Conservation (phyloP, 2,797 vertebrate genomes). For the Chelmon rostratus region DNA sequence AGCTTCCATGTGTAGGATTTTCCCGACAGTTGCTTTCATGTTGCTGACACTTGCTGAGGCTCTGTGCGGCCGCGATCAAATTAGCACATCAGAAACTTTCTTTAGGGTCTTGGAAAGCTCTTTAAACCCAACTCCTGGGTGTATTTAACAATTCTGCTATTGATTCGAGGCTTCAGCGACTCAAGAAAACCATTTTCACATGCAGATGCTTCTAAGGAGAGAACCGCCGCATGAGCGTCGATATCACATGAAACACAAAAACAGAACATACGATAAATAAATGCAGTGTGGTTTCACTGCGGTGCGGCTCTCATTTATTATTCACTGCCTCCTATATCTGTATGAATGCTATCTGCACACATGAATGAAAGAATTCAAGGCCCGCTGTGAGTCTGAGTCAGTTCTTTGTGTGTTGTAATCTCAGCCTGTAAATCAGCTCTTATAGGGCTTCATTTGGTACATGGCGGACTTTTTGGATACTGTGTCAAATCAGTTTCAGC, state of each 20-base stretch:
- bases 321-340: neutral
- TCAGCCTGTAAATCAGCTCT: neutral
- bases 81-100: constrained; percentile 69
- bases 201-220: constrained; percentile 23
- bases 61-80: constrained; percentile 61
- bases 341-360: neutral
- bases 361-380: neutral
- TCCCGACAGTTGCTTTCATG: constrained; percentile 53
- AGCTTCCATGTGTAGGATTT: constrained; percentile 30
- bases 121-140: constrained; percentile 47
- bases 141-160: constrained; percentile 67
- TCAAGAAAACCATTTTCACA: constrained; percentile 23
- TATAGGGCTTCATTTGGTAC: neutral
- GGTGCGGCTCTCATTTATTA: neutral
- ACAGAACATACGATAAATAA: constrained; percentile 7
- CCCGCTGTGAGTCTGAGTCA: neutral
- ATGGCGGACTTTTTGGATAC: neutral
- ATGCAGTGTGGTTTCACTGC: neutral
- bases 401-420: neutral
- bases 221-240: neutral
- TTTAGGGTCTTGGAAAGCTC: constrained; percentile 49
- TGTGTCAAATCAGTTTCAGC: neutral
- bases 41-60: constrained; percentile 42
- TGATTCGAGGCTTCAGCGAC: constrained; percentile 39
- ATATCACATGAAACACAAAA: constrained; percentile 4